These are phyloP conservation scores for Crepidodera aurea DNA, from an alignment of 2,888 invertebrate species.

Conservation along the genomic window DNA sequence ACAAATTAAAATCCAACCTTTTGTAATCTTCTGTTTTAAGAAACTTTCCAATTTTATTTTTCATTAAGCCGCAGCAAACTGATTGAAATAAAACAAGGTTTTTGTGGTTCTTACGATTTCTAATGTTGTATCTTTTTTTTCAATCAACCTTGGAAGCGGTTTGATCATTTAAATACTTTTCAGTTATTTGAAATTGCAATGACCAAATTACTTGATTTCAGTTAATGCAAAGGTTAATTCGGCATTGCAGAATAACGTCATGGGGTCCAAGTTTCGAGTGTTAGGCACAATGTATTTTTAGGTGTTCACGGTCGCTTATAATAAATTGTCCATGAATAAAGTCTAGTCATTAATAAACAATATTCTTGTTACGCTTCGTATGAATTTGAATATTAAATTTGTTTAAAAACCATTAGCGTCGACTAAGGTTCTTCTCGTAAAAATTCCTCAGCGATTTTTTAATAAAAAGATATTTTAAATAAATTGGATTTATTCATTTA, in stretches of 20 bases:
- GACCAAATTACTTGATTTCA: neutral
- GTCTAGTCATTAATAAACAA: conserved; percentile 4
- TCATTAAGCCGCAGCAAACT: neutral
- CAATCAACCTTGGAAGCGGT: neutral
- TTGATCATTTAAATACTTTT: neutral
- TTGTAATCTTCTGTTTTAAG: no score
- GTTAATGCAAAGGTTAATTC: conserved; percentile 12
- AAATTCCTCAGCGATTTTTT: no score
- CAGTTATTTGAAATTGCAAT: neutral
- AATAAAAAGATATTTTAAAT: no score
- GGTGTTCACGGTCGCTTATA: conserved; percentile 9
- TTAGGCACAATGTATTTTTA: neutral
- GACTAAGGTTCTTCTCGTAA: no score
- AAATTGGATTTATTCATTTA: no score
- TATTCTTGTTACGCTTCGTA: neutral
- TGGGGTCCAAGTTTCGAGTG: neutral
- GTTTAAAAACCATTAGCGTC: no score
- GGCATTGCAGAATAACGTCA: neutral
- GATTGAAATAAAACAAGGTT: neutral
- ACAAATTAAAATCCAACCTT: no score
- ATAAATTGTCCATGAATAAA: conserved; percentile 17
- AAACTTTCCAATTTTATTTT: no score
- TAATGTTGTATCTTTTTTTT: neutral
- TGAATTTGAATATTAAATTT: neutral
- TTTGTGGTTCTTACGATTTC: neutral